A percentile compares a stretch with the other conserved stretches of the same genome.
These are phyloP conservation scores for Torymus aiolomorphi DNA, from an alignment of 2,888 invertebrate species.

Conservation along the genomic window DNA sequence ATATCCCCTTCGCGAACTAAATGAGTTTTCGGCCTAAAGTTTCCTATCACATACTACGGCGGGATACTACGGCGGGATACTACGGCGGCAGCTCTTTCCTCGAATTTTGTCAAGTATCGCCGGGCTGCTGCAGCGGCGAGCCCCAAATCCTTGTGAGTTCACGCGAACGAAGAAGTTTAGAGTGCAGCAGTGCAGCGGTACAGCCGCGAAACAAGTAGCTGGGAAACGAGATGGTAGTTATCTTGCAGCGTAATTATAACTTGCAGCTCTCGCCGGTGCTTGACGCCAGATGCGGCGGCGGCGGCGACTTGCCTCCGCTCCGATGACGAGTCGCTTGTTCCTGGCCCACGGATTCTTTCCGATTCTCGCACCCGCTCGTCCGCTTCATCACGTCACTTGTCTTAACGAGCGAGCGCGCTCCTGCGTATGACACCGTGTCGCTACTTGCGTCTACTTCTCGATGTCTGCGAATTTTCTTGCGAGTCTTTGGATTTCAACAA, in stretches of 20 bases:
- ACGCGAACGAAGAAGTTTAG: slow-evolving; percentile 55
- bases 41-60: slow-evolving; percentile 11
- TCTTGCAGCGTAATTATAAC: slow-evolving; percentile 68
- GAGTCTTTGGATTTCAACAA: too few relatives aligned
- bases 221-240: slow-evolving; percentile 62
- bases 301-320: too few relatives aligned
- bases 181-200: slow-evolving; percentile 28
- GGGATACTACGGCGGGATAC: neutral
- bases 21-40: slow-evolving; percentile 52
- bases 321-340: slow-evolving; percentile 41
- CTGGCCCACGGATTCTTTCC: too few relatives aligned
- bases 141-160: slow-evolving; percentile 36
- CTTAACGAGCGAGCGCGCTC: too few relatives aligned
- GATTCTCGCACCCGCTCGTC: too few relatives aligned
- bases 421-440: too few relatives aligned
- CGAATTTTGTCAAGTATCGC: slow-evolving; percentile 43
- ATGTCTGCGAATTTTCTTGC: too few relatives aligned
- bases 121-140: neutral
- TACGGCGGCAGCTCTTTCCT: slow-evolving; percentile 19
- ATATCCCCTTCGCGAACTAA: slow-evolving; percentile 22
- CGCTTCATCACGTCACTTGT: too few relatives aligned
- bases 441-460: too few relatives aligned
- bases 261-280: slow-evolving; percentile 58
- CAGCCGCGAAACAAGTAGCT: slow-evolving; percentile 53
- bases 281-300: slow-evolving; percentile 18